Evolutionary conservation across 2,113 vertebrate species (phyloP).

Genomic region (Salvator merianae): DNA sequence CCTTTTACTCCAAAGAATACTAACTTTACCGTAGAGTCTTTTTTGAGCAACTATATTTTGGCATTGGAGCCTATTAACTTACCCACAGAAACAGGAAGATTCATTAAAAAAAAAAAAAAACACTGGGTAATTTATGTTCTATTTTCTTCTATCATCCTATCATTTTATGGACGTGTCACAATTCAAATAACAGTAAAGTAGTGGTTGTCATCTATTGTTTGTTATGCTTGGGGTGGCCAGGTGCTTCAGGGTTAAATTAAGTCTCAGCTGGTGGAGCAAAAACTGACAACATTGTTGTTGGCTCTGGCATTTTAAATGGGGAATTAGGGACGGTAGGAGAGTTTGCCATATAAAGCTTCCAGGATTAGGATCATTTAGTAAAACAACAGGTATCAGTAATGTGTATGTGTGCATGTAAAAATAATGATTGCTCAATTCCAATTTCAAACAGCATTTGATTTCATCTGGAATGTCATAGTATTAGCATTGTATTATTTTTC

Average conservation of each 20-base stretch:
- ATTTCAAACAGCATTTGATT: too few species aligned
- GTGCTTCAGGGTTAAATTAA: slow-evolving; percentile 56
- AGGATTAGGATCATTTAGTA: background rate
- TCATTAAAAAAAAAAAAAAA: slow-evolving; percentile 26
- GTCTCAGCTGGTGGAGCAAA: slow-evolving; percentile 30
- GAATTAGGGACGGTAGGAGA: background rate
- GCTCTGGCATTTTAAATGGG: slow-evolving; percentile 23
- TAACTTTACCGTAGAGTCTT: too few species aligned
- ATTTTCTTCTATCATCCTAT: slow-evolving; percentile 36
- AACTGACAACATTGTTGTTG: slow-evolving; percentile 43
- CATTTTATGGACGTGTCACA: slow-evolving; percentile 45
- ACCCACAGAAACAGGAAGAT: slow-evolving; percentile 48
- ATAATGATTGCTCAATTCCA: too few species aligned
- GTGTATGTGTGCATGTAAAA: too few species aligned
- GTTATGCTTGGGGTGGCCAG: slow-evolving; percentile 46
- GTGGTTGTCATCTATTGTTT: slow-evolving; percentile 48
- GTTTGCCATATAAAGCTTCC: background rate
- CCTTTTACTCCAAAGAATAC: too few species aligned
- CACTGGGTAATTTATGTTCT: slow-evolving; percentile 57
- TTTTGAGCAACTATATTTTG: too few species aligned
- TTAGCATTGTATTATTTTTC: too few species aligned
- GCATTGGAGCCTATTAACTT: slow-evolving; percentile 32
- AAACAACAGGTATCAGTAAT: background rate
- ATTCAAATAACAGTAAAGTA: slow-evolving; percentile 59
- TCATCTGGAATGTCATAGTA: too few species aligned